Evolutionary conservation across 2,113 vertebrate species (phyloP).

Genomic region (Scopus umbretta): DNA sequence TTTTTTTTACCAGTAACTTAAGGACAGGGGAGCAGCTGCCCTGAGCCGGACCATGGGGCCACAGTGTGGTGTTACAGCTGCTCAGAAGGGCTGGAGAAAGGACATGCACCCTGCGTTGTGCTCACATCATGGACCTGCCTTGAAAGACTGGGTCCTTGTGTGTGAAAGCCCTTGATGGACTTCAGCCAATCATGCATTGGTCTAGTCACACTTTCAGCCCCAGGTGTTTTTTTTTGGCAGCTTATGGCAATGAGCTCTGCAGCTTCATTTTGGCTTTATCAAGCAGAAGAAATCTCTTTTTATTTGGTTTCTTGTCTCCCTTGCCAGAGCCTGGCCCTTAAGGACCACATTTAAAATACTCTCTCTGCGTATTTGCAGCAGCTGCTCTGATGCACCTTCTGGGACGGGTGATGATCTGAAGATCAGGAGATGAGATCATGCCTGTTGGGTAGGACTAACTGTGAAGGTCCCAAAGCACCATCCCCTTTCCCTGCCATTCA

Average conservation of each 20-base stretch:
- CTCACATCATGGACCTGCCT: neutral
- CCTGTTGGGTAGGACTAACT: neutral
- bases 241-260: neutral
- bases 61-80: neutral
- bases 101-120: neutral
- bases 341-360: neutral
- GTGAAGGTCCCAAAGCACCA: neutral
- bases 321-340: no score
- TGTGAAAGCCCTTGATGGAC: neutral
- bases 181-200: neutral
- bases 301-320: neutral
- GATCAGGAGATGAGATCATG: neutral
- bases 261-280: neutral
- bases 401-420: neutral
- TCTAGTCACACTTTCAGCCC: no score
- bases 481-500: neutral
- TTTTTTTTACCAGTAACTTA: neutral
- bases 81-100: neutral
- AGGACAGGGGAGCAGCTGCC: neutral
- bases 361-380: neutral
- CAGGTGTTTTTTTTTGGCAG: neutral
- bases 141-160: neutral
- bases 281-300: neutral
- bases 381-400: neutral
- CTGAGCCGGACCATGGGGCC: neutral